A percentile compares a stretch with the other conserved stretches of the same genome.
Evolutionary conservation across 92 coral and sea anemone genomes (phyloP).

Genomic region (Paramuricea clavata): DNA sequence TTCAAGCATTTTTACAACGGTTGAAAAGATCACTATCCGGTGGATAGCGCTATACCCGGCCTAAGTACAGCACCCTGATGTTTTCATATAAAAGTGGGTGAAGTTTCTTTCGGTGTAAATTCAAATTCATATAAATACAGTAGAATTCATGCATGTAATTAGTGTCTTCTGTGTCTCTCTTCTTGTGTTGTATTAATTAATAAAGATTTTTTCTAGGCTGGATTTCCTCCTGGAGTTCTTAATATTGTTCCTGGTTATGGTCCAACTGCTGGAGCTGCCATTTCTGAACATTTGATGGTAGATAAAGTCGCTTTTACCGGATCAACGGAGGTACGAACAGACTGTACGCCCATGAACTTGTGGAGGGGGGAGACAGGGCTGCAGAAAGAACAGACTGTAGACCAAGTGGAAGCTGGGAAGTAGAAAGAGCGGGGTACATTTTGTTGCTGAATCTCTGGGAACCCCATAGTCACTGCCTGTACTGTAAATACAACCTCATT

Average conservation of each 20-base stretch:
- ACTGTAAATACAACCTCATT: too few relatives aligned
- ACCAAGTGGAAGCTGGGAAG: too few relatives aligned
- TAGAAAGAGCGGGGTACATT: too few relatives aligned
- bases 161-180: not conserved
- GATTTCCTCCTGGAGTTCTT: conserved; percentile 96
- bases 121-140: too few relatives aligned
- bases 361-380: not conserved
- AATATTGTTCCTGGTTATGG: conserved; percentile 96
- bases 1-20: too few relatives aligned
- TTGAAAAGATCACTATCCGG: too few relatives aligned
- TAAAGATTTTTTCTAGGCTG: conserved; percentile 70
- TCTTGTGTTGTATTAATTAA: not conserved
- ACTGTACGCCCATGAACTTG: not conserved
- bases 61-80: too few relatives aligned
- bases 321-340: conserved; percentile 80
- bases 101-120: too few relatives aligned
- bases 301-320: conserved; percentile 97
- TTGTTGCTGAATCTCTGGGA: too few relatives aligned
- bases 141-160: not conserved
- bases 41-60: too few relatives aligned
- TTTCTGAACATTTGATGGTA: conserved; percentile 90
- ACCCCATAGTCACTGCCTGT: too few relatives aligned
- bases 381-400: too few relatives aligned
- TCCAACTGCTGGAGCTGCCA: conserved; percentile 97
- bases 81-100: not conserved